phyloP scores from a whole-genome alignment of 2,888 invertebrate species.

The Dryocosmus kuriphilus region DNA sequence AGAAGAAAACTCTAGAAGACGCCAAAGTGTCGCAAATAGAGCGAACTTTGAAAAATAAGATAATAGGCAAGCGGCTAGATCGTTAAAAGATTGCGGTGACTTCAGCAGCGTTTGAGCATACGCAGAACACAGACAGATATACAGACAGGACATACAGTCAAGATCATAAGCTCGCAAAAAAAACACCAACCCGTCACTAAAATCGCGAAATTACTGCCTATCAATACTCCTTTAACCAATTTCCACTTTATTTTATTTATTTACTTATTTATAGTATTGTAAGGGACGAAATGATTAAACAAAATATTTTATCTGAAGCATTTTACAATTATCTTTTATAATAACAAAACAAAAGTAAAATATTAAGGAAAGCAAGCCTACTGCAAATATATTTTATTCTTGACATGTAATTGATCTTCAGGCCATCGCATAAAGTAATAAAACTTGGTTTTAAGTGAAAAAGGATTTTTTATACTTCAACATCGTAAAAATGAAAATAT shows the following conservation, averaged over 20 bases:
- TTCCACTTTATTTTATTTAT: neutral
- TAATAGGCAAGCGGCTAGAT: slow-evolving; percentile 55
- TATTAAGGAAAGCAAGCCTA: slow-evolving; percentile 8
- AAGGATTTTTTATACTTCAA: neutral
- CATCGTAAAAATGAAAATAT: neutral
- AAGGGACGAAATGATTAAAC: too few relatives aligned
- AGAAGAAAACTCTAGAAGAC: slow-evolving; percentile 35
- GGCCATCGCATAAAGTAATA: neutral
- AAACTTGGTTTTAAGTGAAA: neutral
- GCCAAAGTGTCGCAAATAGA: slow-evolving; percentile 9
- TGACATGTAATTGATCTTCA: neutral
- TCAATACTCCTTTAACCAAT: neutral
- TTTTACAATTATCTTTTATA: too few relatives aligned
- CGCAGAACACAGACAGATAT: slow-evolving; percentile 68
- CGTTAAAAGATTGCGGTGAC: slow-evolving; percentile 43
- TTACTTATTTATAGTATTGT: neutral
- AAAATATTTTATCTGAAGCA: too few relatives aligned
- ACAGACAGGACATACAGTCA: slow-evolving; percentile 69
- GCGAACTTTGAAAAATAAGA: slow-evolving; percentile 31
- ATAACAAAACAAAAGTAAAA: slow-evolving; percentile 13
- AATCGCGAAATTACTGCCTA: slow-evolving; percentile 37
- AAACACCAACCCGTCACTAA: slow-evolving; percentile 40
- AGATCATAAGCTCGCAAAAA: slow-evolving; percentile 48
- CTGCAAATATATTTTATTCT: neutral
- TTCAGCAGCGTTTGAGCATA: slow-evolving; percentile 70